These are phyloP conservation scores for Eumacrocentrus americanus DNA, from an alignment of 2,888 invertebrate species.

Conservation along the genomic window DNA sequence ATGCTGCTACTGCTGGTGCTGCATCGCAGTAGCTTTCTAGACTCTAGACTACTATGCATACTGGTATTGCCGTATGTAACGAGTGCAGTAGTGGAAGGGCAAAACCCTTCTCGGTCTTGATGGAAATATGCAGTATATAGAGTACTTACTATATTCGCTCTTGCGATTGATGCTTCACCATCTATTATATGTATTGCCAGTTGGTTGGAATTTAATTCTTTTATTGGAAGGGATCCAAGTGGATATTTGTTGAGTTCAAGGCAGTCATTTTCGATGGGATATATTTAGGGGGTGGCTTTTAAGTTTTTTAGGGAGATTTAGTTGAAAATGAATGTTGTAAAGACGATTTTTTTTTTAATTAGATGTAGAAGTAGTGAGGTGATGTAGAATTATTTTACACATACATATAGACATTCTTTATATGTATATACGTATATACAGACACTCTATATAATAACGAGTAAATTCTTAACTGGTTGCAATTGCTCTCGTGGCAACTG, in stretches of 20 bases:
- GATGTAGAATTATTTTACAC: too few relatives aligned
- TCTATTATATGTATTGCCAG: not conserved
- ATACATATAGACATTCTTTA: too few relatives aligned
- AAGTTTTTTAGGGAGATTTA: not conserved
- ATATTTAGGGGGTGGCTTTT: not conserved
- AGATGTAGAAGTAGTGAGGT: too few relatives aligned
- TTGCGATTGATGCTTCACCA: too few relatives aligned
- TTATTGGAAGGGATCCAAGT: not conserved
- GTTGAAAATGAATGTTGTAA: not conserved
- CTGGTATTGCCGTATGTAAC: constrained; percentile 1
- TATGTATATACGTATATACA: too few relatives aligned
- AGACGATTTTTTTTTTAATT: not conserved
- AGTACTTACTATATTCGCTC: too few relatives aligned
- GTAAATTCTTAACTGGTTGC: too few relatives aligned
- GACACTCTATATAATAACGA: too few relatives aligned
- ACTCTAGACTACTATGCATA: constrained; percentile 5
- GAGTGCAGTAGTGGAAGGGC: not conserved
- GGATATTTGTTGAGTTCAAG: not conserved
- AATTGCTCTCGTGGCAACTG: too few relatives aligned
- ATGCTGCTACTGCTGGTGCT: constrained; percentile 25
- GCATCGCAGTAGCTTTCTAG: constrained; percentile 14
- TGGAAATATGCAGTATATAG: not conserved
- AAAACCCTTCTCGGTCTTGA: not conserved
- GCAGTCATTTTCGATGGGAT: not conserved
- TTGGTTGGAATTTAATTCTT: not conserved